Base-by-base conservation (phyloP, 2,888 invertebrate species). In the Drosophila vallismaia region DNA sequence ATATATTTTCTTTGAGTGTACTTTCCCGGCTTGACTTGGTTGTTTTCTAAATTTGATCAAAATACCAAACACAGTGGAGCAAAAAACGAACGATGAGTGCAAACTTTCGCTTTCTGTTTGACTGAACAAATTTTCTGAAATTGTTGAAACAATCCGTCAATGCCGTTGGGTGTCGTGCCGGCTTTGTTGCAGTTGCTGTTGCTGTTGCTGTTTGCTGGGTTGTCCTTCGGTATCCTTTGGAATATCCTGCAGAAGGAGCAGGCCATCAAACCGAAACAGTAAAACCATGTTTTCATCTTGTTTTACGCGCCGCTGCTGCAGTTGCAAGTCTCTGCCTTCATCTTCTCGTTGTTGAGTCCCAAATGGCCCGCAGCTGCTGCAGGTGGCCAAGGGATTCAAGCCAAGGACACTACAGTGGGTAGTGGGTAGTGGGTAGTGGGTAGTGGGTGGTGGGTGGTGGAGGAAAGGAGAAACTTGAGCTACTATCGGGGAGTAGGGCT, bases 61-160 rank as follows among this genome's bases (percentile, higher is more conserved):
- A 63, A 51, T 45, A 14, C 51, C 31, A 38, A 19, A 28, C 50
- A 64, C 52, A 28, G 46, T 31, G n/a, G 45, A 36, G n/a, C 36
- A 36, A n/a, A n/a, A n/a, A n/a, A n/a, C n/a, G n/a, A n/a, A n/a
- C n/a, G n/a, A n/a, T n/a, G n/a, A n/a, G n/a, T n/a, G n/a, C n/a
- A n/a, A 36, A 36, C 38, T 52, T 63, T 33, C 49, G 19, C 31
- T 63, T 63, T 60, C 60, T 48, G 60, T 60, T 60, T 60, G 60
- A 57, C 38, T 42, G 60, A 58, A 9, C 58, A 62, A 62, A 62
- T 62, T 62, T 62, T 58, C 60, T 53, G 38, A 63, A 64, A 63
- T 64, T 52, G 52, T 52, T 63, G 63, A 63, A 62, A 46, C 63
- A 63, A 64, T 64, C 63, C 63, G 63, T 64, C 63, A 64, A 64